These are phyloP conservation scores for Apocheima hispidaria DNA, from an alignment of 2,888 invertebrate species.

Conservation along the genomic window DNA sequence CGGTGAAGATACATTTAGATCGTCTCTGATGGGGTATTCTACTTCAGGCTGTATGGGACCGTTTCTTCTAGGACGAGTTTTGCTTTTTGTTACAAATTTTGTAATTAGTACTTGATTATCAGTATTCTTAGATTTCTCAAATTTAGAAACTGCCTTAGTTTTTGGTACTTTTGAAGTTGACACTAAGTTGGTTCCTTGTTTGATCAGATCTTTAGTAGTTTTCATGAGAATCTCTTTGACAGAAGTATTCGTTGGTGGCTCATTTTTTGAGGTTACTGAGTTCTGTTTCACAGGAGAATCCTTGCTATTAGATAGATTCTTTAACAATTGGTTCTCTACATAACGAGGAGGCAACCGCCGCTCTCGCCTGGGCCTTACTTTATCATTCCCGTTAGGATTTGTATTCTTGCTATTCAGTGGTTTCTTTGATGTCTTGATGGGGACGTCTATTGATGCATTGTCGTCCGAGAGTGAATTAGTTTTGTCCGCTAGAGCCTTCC, in stretches of 20 bases:
- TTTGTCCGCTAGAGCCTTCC: slow-evolving; percentile 74
- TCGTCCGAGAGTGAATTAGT: slow-evolving; percentile 79
- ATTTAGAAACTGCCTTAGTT: slow-evolving; percentile 13
- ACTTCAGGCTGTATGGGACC: slow-evolving; percentile 19
- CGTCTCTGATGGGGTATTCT: slow-evolving; percentile 25
- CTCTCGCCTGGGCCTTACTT: slow-evolving; percentile 59
- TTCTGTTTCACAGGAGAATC: slow-evolving; percentile 31
- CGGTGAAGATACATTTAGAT: slow-evolving; percentile 44
- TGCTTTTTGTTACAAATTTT: slow-evolving; percentile 35
- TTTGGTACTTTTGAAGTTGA: slow-evolving; percentile 25
- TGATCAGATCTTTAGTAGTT: neutral
- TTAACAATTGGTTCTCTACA: slow-evolving; percentile 57
- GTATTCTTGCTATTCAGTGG: slow-evolving; percentile 28
- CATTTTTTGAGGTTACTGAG: slow-evolving; percentile 11
- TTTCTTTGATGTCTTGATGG: slow-evolving; percentile 42
- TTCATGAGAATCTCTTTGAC: neutral
- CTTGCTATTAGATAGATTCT: slow-evolving; percentile 55
- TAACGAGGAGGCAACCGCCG: slow-evolving; percentile 66
- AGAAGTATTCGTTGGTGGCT: neutral
- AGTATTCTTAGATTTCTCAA: slow-evolving; percentile 9
- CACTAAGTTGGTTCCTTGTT: neutral
- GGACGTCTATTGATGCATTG: slow-evolving; percentile 55
- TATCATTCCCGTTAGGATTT: slow-evolving; percentile 32
- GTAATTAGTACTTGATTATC: slow-evolving; percentile 12
- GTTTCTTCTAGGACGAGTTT: slow-evolving; percentile 19